Conservation (phyloP, 2,888 invertebrate genomes). For the Folsomia manolachei region DNA sequence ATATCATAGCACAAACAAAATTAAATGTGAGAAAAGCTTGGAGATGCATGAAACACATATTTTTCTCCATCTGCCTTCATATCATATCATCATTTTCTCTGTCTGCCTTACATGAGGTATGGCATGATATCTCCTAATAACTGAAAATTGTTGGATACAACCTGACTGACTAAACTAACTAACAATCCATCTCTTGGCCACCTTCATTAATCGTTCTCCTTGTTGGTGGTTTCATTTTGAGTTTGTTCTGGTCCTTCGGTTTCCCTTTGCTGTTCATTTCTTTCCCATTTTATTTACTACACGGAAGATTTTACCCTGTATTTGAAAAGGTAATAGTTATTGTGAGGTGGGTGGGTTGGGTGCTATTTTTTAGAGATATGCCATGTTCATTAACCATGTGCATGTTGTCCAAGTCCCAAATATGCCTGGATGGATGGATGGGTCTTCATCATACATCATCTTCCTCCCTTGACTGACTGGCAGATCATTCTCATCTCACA, state of each 20-base stretch:
- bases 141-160: background rate
- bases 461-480: background rate
- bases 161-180: background rate
- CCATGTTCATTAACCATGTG: background rate
- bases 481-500: conserved; percentile 3
- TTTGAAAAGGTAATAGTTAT: no score
- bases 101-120: background rate
- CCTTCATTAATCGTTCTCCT: conserved; percentile 15
- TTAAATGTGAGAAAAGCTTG: background rate
- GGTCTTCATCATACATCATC: background rate
- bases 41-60: background rate
- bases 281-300: background rate
- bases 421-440: background rate
- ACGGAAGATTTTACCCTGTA: background rate
- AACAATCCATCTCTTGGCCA: conserved; percentile 5
- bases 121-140: background rate
- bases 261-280: background rate
- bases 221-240: conserved; percentile 12
- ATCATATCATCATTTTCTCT: no score
- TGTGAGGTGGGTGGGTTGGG: no score
- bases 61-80: background rate
- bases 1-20: no score
- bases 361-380: background rate
- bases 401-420: background rate
- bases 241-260: background rate